These are phyloP conservation scores for Andinoacara biseriatus DNA, from an alignment of 2,113 vertebrate species.

Conservation along the genomic window DNA sequence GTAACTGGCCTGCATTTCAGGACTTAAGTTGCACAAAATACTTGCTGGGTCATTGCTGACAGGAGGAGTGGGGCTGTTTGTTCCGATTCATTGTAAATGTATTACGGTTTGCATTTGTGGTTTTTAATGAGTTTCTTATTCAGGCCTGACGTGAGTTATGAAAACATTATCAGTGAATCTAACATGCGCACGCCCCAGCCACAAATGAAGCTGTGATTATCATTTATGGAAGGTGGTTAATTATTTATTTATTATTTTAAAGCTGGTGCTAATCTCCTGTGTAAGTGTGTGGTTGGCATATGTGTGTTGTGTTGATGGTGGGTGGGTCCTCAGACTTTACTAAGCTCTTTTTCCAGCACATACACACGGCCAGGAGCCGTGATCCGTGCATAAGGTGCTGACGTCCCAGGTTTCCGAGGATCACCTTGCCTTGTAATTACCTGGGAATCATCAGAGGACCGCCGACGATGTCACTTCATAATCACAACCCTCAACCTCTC, in stretches of 20 bases:
- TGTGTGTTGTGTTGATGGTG: constrained; percentile 10
- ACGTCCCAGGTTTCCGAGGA: constrained; percentile 81
- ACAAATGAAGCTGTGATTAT: constrained; percentile 57
- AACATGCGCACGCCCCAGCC: constrained; percentile 4
- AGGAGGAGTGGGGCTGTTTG: constrained; percentile 54
- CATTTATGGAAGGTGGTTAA: constrained; percentile 60
- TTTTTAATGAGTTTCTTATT: constrained; percentile 55
- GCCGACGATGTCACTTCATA: constrained; percentile 83
- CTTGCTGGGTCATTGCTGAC: constrained; percentile 61
- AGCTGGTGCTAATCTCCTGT: constrained; percentile 59
- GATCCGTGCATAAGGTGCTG: constrained; percentile 79
- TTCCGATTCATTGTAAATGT: constrained; percentile 47
- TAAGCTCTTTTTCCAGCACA: constrained; percentile 13
- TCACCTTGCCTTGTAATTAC: constrained; percentile 89
- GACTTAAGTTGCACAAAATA: constrained; percentile 74
- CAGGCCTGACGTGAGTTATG: constrained; percentile 24
- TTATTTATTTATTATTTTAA: not conserved
- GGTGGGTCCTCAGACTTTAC: constrained; percentile 17
- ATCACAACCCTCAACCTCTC: constrained; percentile 78
- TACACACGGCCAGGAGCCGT: constrained; percentile 60
- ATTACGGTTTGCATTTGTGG: constrained; percentile 42
- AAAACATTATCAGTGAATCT: constrained; percentile 52
- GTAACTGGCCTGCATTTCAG: constrained; percentile 66
- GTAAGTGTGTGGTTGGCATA: constrained; percentile 6
- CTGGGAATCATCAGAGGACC: constrained; percentile 84